Base-by-base conservation (phyloP, 2,888 invertebrate genomes). In the Oxyteleia sp. region DNA sequence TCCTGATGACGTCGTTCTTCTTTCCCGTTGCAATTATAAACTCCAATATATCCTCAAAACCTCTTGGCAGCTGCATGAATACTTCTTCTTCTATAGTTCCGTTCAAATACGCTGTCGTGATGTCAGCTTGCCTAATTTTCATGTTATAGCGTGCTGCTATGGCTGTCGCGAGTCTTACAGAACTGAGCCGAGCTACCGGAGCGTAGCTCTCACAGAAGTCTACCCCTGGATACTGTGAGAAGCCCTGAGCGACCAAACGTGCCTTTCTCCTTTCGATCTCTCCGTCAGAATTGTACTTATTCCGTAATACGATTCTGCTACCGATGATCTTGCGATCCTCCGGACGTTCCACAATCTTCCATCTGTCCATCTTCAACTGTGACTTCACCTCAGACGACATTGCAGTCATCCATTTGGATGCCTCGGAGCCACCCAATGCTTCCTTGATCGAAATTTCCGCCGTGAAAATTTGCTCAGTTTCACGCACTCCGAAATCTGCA, bases 31-130 rank as follows among this genome's bases (percentile, higher is more conserved):
- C 41, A 41, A 15, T 41, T n/a, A 41, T 41, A 8, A 13, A 13
- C 13, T 41, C 41, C 15, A 81, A 41, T 2, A 32, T 16, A 4
- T 83, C 47, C 8, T 45, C 13, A 4, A 59, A 45, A 23, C 45
- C 29, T 5, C 61, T 68, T 0, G 85, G 86, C 7, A 53, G 35
- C 41, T 84, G 61, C 86, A 86, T 85, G 1, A 74, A 23, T 11
- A 80, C 51, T 8, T 74, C 10, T 15, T 80, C 74, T 7, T 74
- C 47, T 0, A 74, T 18, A 1, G 47, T 29, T 4, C 86, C 86
- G 63, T 86, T 86, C 35, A n/a, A n/a, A n/a, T n/a, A n/a, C n/a
- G n/a, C n/a, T n/a, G n/a, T n/a, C n/a, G n/a, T n/a, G n/a, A n/a
- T n/a, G n/a, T n/a, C n/a, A n/a, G n/a, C n/a, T n/a, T n/a, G n/a